Evolutionary conservation across 2,113 vertebrate species (phyloP).

Genomic region (Struthio camelus): DNA sequence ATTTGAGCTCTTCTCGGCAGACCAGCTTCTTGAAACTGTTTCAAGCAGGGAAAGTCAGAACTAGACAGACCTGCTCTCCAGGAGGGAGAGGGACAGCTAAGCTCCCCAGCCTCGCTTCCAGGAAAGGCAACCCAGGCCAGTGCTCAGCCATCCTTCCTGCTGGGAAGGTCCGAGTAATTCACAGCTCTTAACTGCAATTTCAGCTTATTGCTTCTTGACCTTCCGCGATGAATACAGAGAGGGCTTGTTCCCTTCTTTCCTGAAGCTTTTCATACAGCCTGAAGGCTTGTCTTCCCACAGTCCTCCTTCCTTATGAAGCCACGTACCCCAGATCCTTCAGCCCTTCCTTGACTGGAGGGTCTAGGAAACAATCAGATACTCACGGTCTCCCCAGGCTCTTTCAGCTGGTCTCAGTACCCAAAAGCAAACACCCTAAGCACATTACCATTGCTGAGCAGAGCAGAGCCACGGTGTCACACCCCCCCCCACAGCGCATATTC

Average conservation of each 20-base stretch:
- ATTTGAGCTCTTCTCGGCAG: background rate
- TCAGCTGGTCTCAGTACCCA: too few species aligned
- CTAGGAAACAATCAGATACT: background rate
- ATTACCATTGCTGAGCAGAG: too few species aligned
- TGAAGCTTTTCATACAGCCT: background rate
- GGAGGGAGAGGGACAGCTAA: too few species aligned
- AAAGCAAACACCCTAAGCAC: too few species aligned
- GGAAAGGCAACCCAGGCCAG: too few species aligned
- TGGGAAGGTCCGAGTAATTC: background rate
- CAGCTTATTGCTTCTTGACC: background rate
- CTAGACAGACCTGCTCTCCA: too few species aligned
- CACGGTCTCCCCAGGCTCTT: too few species aligned
- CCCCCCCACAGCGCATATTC: too few species aligned
- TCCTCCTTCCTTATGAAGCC: background rate
- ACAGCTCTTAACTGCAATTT: background rate
- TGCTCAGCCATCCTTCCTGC: background rate
- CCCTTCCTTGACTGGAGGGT: background rate
- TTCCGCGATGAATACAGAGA: background rate
- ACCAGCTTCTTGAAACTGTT: background rate
- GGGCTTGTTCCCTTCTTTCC: background rate
- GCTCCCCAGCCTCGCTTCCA: too few species aligned
- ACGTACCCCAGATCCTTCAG: background rate
- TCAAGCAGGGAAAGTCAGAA: too few species aligned
- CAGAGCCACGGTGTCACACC: too few species aligned
- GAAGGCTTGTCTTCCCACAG: background rate